These are phyloP conservation scores for Colletes gigas DNA, from an alignment of 1,140 invertebrate genomes.

Conservation along the genomic window DNA sequence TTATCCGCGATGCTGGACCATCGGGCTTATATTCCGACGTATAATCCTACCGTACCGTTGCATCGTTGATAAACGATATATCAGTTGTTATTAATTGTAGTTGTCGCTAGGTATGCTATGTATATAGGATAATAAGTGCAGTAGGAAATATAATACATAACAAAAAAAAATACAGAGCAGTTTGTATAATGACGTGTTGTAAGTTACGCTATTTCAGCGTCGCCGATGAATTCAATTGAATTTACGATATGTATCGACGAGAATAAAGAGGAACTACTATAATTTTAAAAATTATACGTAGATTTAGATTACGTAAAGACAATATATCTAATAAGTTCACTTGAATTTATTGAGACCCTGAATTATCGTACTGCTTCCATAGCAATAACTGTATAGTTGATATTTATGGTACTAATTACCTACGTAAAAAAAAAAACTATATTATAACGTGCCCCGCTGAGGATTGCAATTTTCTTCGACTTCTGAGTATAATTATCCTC, in stretches of 20 bases:
- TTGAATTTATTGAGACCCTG: conserved; percentile 74
- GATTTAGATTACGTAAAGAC: conserved; percentile 70
- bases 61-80: conserved; percentile 58
- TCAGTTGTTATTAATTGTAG: conserved; percentile 72
- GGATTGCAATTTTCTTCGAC: conserved; percentile 68
- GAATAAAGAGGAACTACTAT: conserved; percentile 51
- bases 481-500: conserved; percentile 74
- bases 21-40: not conserved
- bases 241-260: conserved; percentile 36
- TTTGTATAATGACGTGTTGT: conserved; percentile 75
- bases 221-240: conserved; percentile 74
- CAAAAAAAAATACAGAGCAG: conserved; percentile 48
- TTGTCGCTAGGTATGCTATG: conserved; percentile 78
- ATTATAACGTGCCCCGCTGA: conserved; percentile 55
- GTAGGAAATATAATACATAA: conserved; percentile 69
- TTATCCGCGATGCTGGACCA: conserved; percentile 54
- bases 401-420: conserved; percentile 77
- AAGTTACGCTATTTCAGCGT: conserved; percentile 73
- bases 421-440: conserved; percentile 45
- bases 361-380: conserved; percentile 78
- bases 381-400: conserved; percentile 80
- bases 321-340: conserved; percentile 71
- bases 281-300: conserved; percentile 68
- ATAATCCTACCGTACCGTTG: not conserved
- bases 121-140: conserved; percentile 75